A percentile compares a stretch with the other conserved stretches of the same genome.
Evolutionary conservation across 1,140 invertebrate genomes (phyloP).

Genomic region (Brachionus paranguensis): DNA sequence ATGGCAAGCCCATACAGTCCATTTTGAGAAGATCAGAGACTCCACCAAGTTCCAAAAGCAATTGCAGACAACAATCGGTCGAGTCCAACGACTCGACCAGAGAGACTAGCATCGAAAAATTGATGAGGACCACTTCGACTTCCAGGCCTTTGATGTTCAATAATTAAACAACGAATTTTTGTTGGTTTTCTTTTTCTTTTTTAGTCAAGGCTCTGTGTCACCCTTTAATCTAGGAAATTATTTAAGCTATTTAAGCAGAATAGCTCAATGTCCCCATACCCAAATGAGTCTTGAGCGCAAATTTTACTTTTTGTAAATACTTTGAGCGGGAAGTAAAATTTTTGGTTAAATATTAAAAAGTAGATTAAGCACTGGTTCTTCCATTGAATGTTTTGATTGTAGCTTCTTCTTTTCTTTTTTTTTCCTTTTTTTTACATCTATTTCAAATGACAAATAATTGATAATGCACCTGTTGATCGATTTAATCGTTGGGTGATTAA

Average conservation of each 20-base stretch:
- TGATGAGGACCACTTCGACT: slow-evolving; percentile 33
- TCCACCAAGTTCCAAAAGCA: slow-evolving; percentile 22
- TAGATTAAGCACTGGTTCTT: neutral
- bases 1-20: slow-evolving; percentile 35
- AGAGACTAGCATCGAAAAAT: slow-evolving; percentile 37
- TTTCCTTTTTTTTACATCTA: neutral
- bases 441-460: neutral
- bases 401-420: neutral
- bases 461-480: neutral
- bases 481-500: neutral
- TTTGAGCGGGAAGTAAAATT: slow-evolving; percentile 19
- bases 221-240: neutral
- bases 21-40: slow-evolving; percentile 31
- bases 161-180: slow-evolving; percentile 21
- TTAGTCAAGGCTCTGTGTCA: neutral
- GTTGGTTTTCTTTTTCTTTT: neutral
- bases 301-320: slow-evolving; percentile 33
- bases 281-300: slow-evolving; percentile 5
- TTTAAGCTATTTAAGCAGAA: neutral
- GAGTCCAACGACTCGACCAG: slow-evolving; percentile 17
- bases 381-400: neutral
- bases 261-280: neutral
- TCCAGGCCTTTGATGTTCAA: slow-evolving; percentile 39
- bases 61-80: neutral
- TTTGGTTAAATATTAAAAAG: neutral